Conservation (phyloP, 2,113 vertebrate genomes). For the Leptodactylus fuscus region DNA sequence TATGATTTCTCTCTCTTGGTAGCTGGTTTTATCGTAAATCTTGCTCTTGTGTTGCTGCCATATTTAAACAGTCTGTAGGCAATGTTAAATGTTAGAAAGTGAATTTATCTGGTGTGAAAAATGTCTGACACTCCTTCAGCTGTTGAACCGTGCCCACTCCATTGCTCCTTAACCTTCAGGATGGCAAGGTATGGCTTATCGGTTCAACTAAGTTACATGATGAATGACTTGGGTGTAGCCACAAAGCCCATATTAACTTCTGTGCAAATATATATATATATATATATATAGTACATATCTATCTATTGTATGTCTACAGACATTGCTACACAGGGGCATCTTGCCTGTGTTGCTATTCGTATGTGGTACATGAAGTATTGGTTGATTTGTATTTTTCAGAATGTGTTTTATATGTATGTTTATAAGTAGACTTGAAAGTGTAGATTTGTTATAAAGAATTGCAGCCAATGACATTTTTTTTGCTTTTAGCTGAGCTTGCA, state of each 20-base stretch:
- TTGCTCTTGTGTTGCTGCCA: not conserved
- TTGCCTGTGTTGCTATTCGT: not conserved
- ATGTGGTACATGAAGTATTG: not conserved
- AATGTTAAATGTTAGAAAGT: not conserved
- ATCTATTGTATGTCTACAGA: no score
- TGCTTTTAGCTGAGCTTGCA: no score
- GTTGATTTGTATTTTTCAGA: not conserved
- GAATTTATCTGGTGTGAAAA: not conserved
- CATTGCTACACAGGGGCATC: not conserved
- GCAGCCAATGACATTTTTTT: no score
- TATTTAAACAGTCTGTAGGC: not conserved
- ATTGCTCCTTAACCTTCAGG: not conserved
- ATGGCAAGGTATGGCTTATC: not conserved
- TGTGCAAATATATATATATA: not conserved
- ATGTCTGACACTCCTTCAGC: not conserved
- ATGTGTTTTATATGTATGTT: not conserved
- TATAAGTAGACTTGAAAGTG: no score
- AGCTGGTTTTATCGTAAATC: not conserved
- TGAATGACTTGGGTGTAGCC: not conserved
- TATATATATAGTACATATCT: not conserved
- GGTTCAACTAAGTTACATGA: not conserved
- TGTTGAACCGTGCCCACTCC: no score
- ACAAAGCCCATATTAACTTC: not conserved
- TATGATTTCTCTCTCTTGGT: no score
- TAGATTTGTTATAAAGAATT: no score